Evolutionary conservation across 2,888 invertebrate genomes (phyloP), one percentile per base, ranked within the genome.

Genomic region (Atrina japonica): DNA sequence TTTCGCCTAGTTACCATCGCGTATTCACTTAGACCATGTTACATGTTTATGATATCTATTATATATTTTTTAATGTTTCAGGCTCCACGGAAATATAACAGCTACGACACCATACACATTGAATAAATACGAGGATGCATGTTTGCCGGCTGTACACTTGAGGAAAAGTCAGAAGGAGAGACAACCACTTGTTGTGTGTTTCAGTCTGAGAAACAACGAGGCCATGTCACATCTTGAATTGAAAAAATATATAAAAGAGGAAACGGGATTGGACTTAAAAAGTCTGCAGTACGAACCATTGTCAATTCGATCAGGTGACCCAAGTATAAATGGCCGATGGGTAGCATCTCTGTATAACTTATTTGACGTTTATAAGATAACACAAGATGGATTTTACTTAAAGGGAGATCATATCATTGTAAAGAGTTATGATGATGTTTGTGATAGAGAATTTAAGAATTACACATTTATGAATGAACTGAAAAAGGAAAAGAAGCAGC

Each of bases 151-250:
- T 23, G 66, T 72, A 52, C 64, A 75, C 63, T 67, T 74, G 71
- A 70, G 73, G 49, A 77, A 73, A 50, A 50, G 69, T 11, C 45
- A 21, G 1, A 71, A 75, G 7, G 65, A 61, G 25, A 41, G 55
- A 16, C 66, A 69, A 40, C 78, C 80, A 18, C 70, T 64, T 11
- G 60, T 73, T 5, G 75, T 72, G 56, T 70, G 78, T 25, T 78
- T 80, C 27, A 78, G 77, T 63, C 67, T 80, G 41, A 75, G 76
- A 23, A 75, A 80, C 59, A 80, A 80, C 47, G 80, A 80, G 27
- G 73, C 53, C 40, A 59, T 70, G 1, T 69, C 69, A 0, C 80
- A 80, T 58, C 58, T 66, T 18, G 77, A 80, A 18, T 68, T 80
- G 0, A 80, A 76, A 63, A 70, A 73, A 18, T 43, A 69, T 18